Evolutionary conservation across 2,797 vertebrate species (phyloP).

Genomic region (Parauchenoglanis punctatus): DNA sequence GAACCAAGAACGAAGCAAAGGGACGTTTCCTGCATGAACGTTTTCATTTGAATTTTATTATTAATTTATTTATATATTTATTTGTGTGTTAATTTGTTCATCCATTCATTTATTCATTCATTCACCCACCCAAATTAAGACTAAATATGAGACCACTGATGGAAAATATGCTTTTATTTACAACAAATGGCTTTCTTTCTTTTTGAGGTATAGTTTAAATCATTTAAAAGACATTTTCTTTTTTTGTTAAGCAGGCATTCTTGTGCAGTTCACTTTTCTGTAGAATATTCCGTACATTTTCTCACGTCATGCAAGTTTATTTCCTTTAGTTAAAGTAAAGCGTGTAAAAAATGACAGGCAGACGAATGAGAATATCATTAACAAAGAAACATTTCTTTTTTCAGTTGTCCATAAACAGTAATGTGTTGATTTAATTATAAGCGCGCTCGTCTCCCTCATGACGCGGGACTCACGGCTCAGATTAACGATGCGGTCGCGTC

Average conservation of each 20-base stretch:
- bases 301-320: slow-evolving; percentile 70
- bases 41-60: background rate
- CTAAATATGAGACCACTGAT: slow-evolving; percentile 50
- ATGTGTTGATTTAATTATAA: slow-evolving; percentile 12
- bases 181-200: slow-evolving; percentile 67
- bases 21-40: background rate
- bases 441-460: background rate
- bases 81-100: too few relatives aligned
- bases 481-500: background rate
- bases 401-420: slow-evolving; percentile 2
- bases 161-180: slow-evolving; percentile 74
- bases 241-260: slow-evolving; percentile 52
- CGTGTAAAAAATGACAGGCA: slow-evolving; percentile 56
- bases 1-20: background rate
- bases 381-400: background rate
- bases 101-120: background rate
- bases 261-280: slow-evolving; percentile 36
- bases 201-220: slow-evolving; percentile 54
- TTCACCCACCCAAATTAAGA: background rate
- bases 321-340: slow-evolving; percentile 57
- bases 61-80: background rate
- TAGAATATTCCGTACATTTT: slow-evolving; percentile 56
- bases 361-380: slow-evolving; percentile 56
- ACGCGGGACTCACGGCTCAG: background rate
- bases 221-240: slow-evolving; percentile 56